These are phyloP conservation scores for Rhinoderma darwinii DNA, from an alignment of 2,113 vertebrate genomes.

Conservation along the genomic window DNA sequence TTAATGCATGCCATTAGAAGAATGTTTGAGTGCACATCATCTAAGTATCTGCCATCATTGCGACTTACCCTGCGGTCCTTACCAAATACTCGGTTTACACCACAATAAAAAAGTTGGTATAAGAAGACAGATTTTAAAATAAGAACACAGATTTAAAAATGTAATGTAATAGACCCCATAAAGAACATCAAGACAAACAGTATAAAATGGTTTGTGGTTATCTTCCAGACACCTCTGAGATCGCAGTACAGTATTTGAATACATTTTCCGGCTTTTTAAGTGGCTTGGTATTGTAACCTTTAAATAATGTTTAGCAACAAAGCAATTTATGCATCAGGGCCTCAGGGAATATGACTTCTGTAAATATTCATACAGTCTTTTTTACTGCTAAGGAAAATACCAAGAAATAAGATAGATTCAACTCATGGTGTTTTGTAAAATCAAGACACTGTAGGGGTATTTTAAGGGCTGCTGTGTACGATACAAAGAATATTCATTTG, in stretches of 20 bases:
- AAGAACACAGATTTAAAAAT: no score
- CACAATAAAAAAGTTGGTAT: background rate
- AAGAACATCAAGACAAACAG: background rate
- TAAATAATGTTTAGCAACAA: conserved; percentile 12
- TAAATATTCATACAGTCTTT: conserved; percentile 35
- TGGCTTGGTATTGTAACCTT: conserved; percentile 43
- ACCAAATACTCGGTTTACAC: no score
- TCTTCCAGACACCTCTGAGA: background rate
- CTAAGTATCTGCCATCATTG: no score
- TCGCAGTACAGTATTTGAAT: background rate
- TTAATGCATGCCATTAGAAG: no score
- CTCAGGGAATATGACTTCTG: background rate
- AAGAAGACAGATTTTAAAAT: background rate
- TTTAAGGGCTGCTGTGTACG: conserved; percentile 13
- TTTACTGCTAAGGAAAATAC: conserved; percentile 26
- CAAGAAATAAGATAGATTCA: conserved; percentile 2
- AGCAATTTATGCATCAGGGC: conserved; percentile 13
- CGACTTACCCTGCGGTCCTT: no score
- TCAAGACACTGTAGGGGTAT: conserved; percentile 44
- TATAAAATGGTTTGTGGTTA: conserved; percentile 23
- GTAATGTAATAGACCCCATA: background rate
- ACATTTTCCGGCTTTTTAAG: background rate
- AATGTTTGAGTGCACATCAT: no score
- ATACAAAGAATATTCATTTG: conserved; percentile 19
- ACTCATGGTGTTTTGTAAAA: conserved; percentile 35